These are phyloP conservation scores for Melopsittacus undulatus DNA, from an alignment of 2,797 vertebrate species.

Conservation along the genomic window DNA sequence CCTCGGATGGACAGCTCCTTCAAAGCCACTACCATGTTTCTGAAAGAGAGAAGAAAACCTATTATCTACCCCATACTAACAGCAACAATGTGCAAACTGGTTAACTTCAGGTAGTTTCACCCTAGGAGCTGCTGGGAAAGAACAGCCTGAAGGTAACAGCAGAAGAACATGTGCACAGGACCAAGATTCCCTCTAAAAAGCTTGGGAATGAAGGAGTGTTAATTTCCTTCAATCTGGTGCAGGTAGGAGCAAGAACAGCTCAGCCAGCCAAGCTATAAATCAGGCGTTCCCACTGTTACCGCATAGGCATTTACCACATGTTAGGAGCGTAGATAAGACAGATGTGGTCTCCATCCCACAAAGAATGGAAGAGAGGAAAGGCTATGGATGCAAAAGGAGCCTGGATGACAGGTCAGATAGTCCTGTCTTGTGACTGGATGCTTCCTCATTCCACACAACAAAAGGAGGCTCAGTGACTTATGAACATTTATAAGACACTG, in stretches of 20 bases:
- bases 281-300: neutral
- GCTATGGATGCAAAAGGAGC: neutral
- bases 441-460: neutral
- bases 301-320: accelerated
- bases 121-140: neutral
- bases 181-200: neutral
- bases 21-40: constrained; percentile 98
- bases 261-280: neutral
- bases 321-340: neutral
- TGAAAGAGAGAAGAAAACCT: constrained; percentile 60
- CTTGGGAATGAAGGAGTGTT: neutral
- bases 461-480: neutral
- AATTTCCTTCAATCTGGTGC: neutral
- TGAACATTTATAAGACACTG: neutral
- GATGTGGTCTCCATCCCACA: neutral
- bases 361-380: neutral
- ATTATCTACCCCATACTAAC: neutral
- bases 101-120: neutral
- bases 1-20: constrained; percentile 98
- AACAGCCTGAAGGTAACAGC: neutral
- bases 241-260: neutral
- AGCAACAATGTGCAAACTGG: accelerated
- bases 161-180: neutral
- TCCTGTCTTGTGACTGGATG: neutral
- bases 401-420: neutral